Base-by-base conservation (phyloP, 2,888 invertebrate genomes). In the Trypoxylon attenuatum region DNA sequence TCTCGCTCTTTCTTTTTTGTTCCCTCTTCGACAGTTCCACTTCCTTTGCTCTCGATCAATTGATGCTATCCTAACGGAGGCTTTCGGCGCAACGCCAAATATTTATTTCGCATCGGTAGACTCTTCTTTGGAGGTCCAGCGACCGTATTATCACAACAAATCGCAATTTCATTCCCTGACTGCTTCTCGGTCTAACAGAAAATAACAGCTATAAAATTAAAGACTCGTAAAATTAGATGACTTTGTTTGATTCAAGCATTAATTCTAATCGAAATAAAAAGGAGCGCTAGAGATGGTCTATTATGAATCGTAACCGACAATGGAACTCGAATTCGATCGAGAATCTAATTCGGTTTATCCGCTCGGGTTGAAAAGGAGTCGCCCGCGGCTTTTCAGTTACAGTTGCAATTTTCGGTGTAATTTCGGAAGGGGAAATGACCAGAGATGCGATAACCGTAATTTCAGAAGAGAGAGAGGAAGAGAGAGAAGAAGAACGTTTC, bases 101-200 rank as follows among this genome's bases (percentile, higher is more conserved):
- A 69, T 71, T 71, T 69, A 71, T 69, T 59, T 61, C 60, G 61
- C 62, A 53, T 63, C 54, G 60, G 5, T 46, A 23, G 25, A 49
- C 22, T 29, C 46, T 65, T 50, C 54, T 66, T 64, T 63, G 51
- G 61, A 47, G 54, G 63, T 68, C 57, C 69, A 69, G 63, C 67
- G 76, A 66, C 58, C 66, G 72, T 72, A 65, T 69, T 72, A 69
- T 61, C 61, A 51, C 55, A 46, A 73, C 64, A 67, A 73, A 73
- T 70, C 62, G 73, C 62, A 60, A 64, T 67, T 70, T 58, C 59
- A 33, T 45, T 50, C 60, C 61, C 71, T 62, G 53, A 63, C 64
- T 65, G 64, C 58, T 69, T 50, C 46, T 41, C 49, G 47, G 54
- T 51, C 47, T 25, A 46, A 13, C 51, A n/a, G n/a, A n/a, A n/a